Base-by-base conservation (phyloP, 1,140 invertebrate species). In the Episyrphus balteatus region DNA sequence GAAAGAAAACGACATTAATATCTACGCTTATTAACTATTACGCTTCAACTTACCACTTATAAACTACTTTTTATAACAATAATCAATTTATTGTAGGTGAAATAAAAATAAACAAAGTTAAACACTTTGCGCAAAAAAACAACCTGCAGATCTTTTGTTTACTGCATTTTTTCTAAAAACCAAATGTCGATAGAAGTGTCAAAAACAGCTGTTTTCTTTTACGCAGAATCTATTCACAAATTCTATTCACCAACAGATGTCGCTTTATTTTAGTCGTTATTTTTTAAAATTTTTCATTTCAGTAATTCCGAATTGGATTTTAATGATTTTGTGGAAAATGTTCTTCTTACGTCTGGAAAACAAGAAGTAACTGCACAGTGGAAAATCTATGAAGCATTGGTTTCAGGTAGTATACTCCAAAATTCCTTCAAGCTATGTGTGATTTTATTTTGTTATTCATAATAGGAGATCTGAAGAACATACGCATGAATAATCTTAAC, bases 401-500 rank as follows among this genome's bases (percentile, higher is more conserved):
- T 70, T 10, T 18, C 50, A 10, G 68, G 57, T n/a, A 43, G n/a
- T n/a, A n/a, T n/a, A n/a, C n/a, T 57, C 13, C 60, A 52, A 47
- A 46, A 31, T 8, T 14, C 8, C 6, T 43, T 43, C 12, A n/a
- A 43, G 26, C 18, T 43, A 26, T 3, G 3, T n/a, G 9, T 3
- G 26, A 26, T 18, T 9, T 13, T 43, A 26, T 26, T 26, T 26
- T 26, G 21, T n/a, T n/a, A n/a, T n/a, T n/a, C n/a, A n/a, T n/a
- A n/a, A n/a, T 5, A 43, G 42, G 58, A 19, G 46, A 59, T 51
- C 37, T 66, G 2, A 50, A 51, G 11, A 47, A 59, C 47, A 53
- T 62, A 1, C 38, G 48, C 1, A 55, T 74, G 19, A 74, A 74
- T 52, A 49, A 66, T 31, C 50, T 71, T 14, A 61, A 71, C 57